Base-by-base conservation (phyloP, 64 coral and sea anemone species). In the Dendronephthya gigantea region DNA sequence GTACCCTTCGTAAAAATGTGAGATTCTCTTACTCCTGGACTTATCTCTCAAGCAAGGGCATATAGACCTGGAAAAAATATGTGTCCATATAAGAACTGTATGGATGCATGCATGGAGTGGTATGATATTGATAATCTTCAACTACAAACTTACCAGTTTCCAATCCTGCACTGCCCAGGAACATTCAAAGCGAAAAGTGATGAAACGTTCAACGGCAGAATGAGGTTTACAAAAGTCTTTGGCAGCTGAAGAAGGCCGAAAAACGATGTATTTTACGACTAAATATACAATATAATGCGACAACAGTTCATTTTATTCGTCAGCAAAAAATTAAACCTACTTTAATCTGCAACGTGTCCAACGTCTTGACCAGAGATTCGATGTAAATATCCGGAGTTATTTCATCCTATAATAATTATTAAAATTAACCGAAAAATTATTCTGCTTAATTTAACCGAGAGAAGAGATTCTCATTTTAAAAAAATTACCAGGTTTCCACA, bases 121-220 rank as follows among this genome's bases (percentile, higher is more conserved):
- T 55, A 56, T n/a, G 48, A 23, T 40, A 25, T 62, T 49, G 49
- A 68, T n/a, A 68, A 0, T 25, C 12, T n/a, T 49, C 50, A 4
- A 25, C 27, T 38, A 16, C 45, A 81, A 92, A 88, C 41, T 11
- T 86, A 91, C 94, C 91, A 93, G 39, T 84, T 87, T 48, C 90
- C 48, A 5, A 97, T 50, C 41, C 47, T 49, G 25, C 94, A 97
- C 0, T 75, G 65, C 11, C 81, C 32, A 41, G 17, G 82, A 36
- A 15, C 16, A 62, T 83, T 65, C 25, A 97, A 51, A 33, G 75
- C 23, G 49, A 84, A 76, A 23, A 97, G 84, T 82, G 82, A 31
- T 82, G 88, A 92, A 3, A 93, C 91, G 87, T 97, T 87, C 89
- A 97, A 89, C 59, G 94, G 89, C 50, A 84, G 79, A 41, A 97